Percentiles rank a stretch among this genome's conserved stretches.
Conservation (phyloP, 2,888 invertebrate species). For the Onchidella celtica region DNA sequence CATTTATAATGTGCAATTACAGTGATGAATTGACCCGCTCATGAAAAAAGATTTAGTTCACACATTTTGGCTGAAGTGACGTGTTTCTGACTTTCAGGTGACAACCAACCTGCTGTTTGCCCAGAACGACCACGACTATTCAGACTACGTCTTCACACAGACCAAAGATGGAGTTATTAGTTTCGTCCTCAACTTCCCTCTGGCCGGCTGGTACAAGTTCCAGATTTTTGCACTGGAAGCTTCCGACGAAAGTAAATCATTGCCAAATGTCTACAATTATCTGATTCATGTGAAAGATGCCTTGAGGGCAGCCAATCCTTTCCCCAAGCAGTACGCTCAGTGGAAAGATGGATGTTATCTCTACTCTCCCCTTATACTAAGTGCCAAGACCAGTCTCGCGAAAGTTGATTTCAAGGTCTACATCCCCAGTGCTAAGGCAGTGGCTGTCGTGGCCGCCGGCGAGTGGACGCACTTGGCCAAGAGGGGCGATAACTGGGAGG, state of each 20-base stretch:
- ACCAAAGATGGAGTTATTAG: conserved; percentile 61
- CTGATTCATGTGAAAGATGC: conserved; percentile 65
- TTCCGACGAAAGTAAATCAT: conserved; percentile 69
- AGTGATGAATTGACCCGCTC: no score
- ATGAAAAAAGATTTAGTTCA: neutral
- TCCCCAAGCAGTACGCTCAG: conserved; percentile 77
- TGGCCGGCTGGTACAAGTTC: conserved; percentile 74
- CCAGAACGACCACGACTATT: conserved; percentile 59
- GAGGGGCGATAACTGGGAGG: conserved; percentile 74
- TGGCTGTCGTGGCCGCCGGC: conserved; percentile 73
- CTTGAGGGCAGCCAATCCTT: conserved; percentile 63
- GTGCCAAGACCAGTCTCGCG: conserved; percentile 64
- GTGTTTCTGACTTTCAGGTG: conserved; percentile 55
- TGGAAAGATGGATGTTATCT: conserved; percentile 78
- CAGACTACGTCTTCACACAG: conserved; percentile 71
- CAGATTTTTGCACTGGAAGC: conserved; percentile 73
- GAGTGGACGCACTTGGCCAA: conserved; percentile 76
- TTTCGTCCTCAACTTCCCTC: conserved; percentile 61
- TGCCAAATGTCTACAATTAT: conserved; percentile 77
- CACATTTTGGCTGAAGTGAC: neutral
- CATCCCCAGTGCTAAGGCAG: conserved; percentile 73
- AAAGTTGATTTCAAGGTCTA: conserved; percentile 65
- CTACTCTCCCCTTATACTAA: conserved; percentile 62
- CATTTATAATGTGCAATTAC: no score
- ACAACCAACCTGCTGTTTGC: conserved; percentile 68